Evolutionary conservation across 2,113 vertebrate species (phyloP), one percentile per base, ranked within the genome.

Genomic region (Ceyx cyanopectus): DNA sequence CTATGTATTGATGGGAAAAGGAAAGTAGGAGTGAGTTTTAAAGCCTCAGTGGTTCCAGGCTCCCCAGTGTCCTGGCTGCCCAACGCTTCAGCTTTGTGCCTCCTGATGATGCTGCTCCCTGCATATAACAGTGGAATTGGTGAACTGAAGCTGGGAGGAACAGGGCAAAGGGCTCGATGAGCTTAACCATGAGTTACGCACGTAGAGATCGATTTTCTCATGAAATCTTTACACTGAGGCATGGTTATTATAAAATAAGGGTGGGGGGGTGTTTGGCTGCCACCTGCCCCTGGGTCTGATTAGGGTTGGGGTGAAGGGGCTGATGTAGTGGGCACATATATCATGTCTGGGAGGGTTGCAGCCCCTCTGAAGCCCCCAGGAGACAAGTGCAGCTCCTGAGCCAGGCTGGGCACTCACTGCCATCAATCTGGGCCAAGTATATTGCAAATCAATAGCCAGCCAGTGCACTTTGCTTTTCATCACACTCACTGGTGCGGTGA

Each of bases 31-130:
- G 19, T 6, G 24, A 89, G 18, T 68, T 85, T 67, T 8, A 78
- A 86, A 48, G 12, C 7, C 22, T 46, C n/a, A 2, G 40, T 9
- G 26, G 40, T 40, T n/a, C 69, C 57, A 73, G 67, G 14, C 41
- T 79, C 0, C 0, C 14, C 0, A 0, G n/a, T 40, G n/a, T 18
- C 29, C 32, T 0, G 1, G 65, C 19, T 84, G n/a, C 51, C 50
- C 90, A 82, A n/a, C 7, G 40, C 15, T 81, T n/a, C 27, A 54
- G 72, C 63, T 90, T 70, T 18, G 26, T 77, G 56, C 43, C 29
- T 75, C 18, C 34, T 9, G 14, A n/a, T 69, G 54, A 16, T 1
- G 26, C 20, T 4, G 5, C 8, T 87, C 56, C 68, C 68, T 37
- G 54, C 13, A 5, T 17, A 8, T 26, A 53, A 87, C 3, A 7